phyloP scores from a whole-genome alignment of 2,888 invertebrate genomes.

The Proisotoma minuta region DNA sequence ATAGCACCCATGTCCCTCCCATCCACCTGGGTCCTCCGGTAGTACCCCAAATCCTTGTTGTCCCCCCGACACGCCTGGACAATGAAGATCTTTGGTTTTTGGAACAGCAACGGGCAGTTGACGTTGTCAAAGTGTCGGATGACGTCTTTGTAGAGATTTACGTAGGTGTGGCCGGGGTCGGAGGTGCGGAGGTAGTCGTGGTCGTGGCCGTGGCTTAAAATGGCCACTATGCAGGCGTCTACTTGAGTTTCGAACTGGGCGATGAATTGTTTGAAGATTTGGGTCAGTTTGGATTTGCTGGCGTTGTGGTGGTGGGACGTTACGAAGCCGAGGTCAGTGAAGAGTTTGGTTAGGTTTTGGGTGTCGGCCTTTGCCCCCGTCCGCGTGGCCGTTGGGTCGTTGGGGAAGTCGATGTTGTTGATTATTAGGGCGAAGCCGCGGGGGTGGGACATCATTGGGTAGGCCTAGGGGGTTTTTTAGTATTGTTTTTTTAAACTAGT shows the following conservation, averaged over 20 bases:
- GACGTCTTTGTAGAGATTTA: constrained; percentile 37
- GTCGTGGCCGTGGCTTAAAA: constrained; percentile 45
- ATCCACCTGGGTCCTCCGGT: constrained; percentile 19
- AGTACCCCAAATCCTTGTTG: constrained; percentile 27
- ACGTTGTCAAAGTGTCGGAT: constrained; percentile 37
- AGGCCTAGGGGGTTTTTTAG: constrained; percentile 33
- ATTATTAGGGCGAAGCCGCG: constrained; percentile 40
- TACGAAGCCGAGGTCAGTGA: constrained; percentile 30
- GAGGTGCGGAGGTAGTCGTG: constrained; percentile 23
- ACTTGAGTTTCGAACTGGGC: background rate
- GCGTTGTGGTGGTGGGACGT: constrained; percentile 28
- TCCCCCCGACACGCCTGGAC: constrained; percentile 43
- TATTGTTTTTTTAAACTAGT: background rate
- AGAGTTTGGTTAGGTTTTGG: constrained; percentile 23
- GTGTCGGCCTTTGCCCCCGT: constrained; percentile 40
- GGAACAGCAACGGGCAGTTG: constrained; percentile 28
- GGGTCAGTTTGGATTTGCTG: constrained; percentile 19
- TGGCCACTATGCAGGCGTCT: constrained; percentile 39
- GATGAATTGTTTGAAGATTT: constrained; percentile 32
- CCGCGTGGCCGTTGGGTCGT: constrained; percentile 21
- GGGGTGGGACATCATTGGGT: constrained; percentile 38
- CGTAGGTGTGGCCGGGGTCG: constrained; percentile 28
- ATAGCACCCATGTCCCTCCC: constrained; percentile 10
- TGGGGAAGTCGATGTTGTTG: constrained; percentile 41
- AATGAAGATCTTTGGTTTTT: constrained; percentile 44